Evolutionary conservation across 1,140 invertebrate species (phyloP).

Genomic region (Trichonephila clavata): DNA sequence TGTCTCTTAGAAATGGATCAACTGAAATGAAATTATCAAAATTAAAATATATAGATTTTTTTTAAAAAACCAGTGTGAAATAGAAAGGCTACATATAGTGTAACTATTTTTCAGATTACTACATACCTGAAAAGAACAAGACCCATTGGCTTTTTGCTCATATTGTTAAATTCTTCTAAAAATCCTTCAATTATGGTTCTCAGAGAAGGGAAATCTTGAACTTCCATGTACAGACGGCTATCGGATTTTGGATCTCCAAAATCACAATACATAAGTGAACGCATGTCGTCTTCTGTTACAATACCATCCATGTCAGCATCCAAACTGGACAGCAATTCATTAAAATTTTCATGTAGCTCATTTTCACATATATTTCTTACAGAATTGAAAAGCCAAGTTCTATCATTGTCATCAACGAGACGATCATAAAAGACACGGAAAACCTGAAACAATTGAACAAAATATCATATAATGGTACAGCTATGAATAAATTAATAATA

Average conservation of each 20-base stretch:
- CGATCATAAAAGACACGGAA: slow-evolving; percentile 96
- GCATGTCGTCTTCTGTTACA: slow-evolving; percentile 89
- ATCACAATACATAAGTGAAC: slow-evolving; percentile 96
- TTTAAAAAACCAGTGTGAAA: too few relatives aligned
- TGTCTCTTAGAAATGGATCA: too few relatives aligned
- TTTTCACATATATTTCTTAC: slow-evolving; percentile 81
- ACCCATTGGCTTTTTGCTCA: slow-evolving; percentile 99
- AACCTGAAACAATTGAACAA: slow-evolving; percentile 79
- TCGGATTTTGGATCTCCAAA: slow-evolving; percentile 97
- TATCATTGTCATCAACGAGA: slow-evolving; percentile 90
- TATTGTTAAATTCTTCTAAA: slow-evolving; percentile 95
- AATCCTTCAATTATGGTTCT: slow-evolving; percentile 93
- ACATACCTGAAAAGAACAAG: slow-evolving; percentile 93
- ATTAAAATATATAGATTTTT: too few relatives aligned
- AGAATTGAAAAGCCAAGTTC: slow-evolving; percentile 89
- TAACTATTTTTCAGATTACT: not conserved
- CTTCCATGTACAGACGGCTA: slow-evolving; percentile 92
- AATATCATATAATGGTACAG: too few relatives aligned
- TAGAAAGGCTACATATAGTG: too few relatives aligned
- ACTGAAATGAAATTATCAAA: too few relatives aligned
- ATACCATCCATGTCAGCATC: slow-evolving; percentile 82
- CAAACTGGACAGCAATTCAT: slow-evolving; percentile 83
- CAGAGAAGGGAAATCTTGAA: slow-evolving; percentile 90
- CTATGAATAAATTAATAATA: too few relatives aligned
- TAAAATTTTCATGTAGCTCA: slow-evolving; percentile 83